Percentiles rank a stretch among this genome's conserved stretches.
Conservation (phyloP, 1,140 invertebrate genomes). For the Ganaspis sp. region DNA sequence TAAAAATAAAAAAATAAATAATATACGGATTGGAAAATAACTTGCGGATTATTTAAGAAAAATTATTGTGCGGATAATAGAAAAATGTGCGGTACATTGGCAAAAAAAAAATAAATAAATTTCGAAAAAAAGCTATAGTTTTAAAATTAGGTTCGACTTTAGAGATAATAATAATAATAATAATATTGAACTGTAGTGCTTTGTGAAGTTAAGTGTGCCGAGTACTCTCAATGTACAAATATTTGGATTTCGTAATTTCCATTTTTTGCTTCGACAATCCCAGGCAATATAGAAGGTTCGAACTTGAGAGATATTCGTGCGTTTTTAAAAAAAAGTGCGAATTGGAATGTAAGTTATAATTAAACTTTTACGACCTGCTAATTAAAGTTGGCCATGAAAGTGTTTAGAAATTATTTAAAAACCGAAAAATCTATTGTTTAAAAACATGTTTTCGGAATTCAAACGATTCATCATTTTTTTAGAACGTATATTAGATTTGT, state of each 20-base stretch:
- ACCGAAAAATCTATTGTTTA: neutral
- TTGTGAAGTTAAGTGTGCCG: conserved; percentile 10
- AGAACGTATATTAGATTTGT: too few relatives aligned
- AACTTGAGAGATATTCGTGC: neutral
- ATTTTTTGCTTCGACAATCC: conserved; percentile 1
- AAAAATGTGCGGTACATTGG: too few relatives aligned
- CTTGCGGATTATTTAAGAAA: too few relatives aligned
- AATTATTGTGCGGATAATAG: too few relatives aligned
- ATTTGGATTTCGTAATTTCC: conserved; percentile 17
- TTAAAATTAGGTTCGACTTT: conserved; percentile 30
- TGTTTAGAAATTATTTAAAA: neutral
- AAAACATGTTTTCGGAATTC: neutral
- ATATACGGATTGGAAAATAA: too few relatives aligned
- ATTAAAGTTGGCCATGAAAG: neutral
- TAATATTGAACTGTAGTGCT: neutral
- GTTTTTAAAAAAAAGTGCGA: conserved; percentile 20
- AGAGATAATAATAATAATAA: conserved; percentile 4
- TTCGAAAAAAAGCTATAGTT: neutral
- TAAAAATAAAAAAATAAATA: too few relatives aligned
- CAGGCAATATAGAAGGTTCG: conserved; percentile 1
- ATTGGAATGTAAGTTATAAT: neutral
- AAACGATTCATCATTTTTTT: neutral
- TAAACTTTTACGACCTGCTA: conserved; percentile 8
- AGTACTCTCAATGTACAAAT: conserved; percentile 41
- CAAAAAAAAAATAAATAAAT: neutral